Base-by-base conservation (phyloP, 2,113 vertebrate species). In the Pardalotus punctatus region DNA sequence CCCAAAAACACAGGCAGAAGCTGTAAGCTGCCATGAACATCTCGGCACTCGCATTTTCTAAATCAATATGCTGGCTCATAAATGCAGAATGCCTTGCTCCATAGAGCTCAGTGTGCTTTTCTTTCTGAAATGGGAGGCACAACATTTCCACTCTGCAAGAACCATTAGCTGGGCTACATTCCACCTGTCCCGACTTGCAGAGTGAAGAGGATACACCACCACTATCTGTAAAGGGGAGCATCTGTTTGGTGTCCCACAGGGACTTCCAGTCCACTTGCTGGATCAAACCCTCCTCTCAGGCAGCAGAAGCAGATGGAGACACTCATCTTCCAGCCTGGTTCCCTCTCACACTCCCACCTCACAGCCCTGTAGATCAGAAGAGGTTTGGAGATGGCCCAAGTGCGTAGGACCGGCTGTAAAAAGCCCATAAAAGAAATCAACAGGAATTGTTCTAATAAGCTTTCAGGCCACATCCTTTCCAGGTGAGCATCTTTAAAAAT, bases 261-360 rank as follows among this genome's bases (percentile, higher is more conserved):
- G 67, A 66, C 87, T 43, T 57, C 38, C 79, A 90, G 74, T 50
- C 81, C 3, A 0, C 60, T 90, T 43, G 67, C 90, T 93, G 85
- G 54, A 92, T 90, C 82, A 58, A 64, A 35, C 25, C 48, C 60
- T 57, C n/a, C 93, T 83, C 48, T 38, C 80, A 90, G 86, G 93
- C 96, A 93, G 85, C 92, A 78, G 58, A 87, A 96, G 79, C 93
- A 97, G 93, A 96, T 94, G 95, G 90, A 94, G 78, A 87, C 81
- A 93, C 91, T 90, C 87, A 90, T 66, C 74, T 95, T 40, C 67
- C 90, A 96, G 92, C 85, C 85, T 73, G 43, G 48, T 28, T 96
- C 90, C 72, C 80, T 91, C 90, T 93, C 93, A 93, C 79, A 93
- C 96, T 94, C 92, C 94, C 74, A 90, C 94, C 90, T 96, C 87